Evolutionary conservation across 2,797 vertebrate genomes (phyloP), one percentile per base, ranked within the genome.

Genomic region (Gymnodraco acuticeps): DNA sequence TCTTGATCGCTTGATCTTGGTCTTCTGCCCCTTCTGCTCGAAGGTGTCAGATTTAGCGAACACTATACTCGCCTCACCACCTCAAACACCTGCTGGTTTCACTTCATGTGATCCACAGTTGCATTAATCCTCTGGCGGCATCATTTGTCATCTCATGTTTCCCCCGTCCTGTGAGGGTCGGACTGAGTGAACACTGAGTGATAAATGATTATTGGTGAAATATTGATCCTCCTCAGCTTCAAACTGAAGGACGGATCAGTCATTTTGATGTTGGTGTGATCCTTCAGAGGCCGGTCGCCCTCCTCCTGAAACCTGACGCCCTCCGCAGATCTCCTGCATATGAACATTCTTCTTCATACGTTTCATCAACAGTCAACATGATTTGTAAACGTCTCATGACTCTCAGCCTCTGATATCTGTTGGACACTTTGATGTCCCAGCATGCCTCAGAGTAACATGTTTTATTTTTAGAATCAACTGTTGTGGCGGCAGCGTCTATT

Each of bases 181-280:
- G n/a, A 74, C 60, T 45, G 45, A 85, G 47, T 41, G 55, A 83
- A 64, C 48, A 2, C 10, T 33, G 69, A 83, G 73, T 86, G 83
- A 85, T 79, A 55, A 54, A 76, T 85, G 78, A 85, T 78, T 87
- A 84, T 86, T 41, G 84, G 85, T 73, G 38, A 70, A 45, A 41
- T 90, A 91, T 93, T 45, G 90, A 93, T 90, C 70, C 1, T 1
- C 66, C 38, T 53, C 1, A 68, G 43, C 67, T 70, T 82, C 41
- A 71, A 23, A 70, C 73, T 20, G 54, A 75, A 71, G 47, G 31
- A 20, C 50, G 73, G 70, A 90, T 92, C 83, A 71, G 83, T 90
- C 89, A 90, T 82, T 73, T 65, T 92, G 82, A 87, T 64, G 13
- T 67, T 52, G 41, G 20, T 76, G 33, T 77, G 33, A 16, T 3